These are phyloP conservation scores for Aradus depressus DNA, from an alignment of 2,888 invertebrate genomes.

Conservation along the genomic window DNA sequence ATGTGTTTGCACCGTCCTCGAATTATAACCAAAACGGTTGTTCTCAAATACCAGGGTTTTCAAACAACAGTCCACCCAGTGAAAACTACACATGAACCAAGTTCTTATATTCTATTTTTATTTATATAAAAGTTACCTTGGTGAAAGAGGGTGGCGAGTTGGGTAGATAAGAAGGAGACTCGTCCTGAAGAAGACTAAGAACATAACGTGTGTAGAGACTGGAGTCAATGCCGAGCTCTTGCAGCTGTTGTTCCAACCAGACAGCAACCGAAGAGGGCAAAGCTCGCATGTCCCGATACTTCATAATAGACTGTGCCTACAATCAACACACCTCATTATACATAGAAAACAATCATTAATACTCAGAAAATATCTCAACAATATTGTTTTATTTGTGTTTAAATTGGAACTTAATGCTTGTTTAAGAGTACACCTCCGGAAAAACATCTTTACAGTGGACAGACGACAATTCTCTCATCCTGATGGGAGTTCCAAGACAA, in stretches of 20 bases:
- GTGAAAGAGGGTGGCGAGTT: too few relatives aligned
- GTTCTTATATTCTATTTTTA: too few relatives aligned
- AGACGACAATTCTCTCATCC: too few relatives aligned
- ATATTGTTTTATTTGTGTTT: not conserved
- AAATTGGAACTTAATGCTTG: not conserved
- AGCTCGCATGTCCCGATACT: constrained; percentile 49
- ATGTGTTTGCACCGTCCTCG: too few relatives aligned
- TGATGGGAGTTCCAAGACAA: too few relatives aligned
- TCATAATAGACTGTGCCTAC: constrained; percentile 41
- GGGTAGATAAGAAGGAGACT: constrained; percentile 22
- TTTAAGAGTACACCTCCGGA: not conserved
- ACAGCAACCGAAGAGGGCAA: constrained; percentile 56
- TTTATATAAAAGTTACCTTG: too few relatives aligned
- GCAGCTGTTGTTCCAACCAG: constrained; percentile 65
- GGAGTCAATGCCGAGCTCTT: constrained; percentile 62
- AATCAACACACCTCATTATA: constrained; percentile 15
- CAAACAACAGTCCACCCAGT: too few relatives aligned
- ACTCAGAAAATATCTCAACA: not conserved
- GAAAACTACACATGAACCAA: too few relatives aligned
- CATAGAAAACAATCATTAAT: too few relatives aligned
- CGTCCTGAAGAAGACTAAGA: constrained; percentile 45
- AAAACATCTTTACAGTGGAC: too few relatives aligned
- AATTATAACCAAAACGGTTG: too few relatives aligned
- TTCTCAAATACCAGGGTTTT: too few relatives aligned
- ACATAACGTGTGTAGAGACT: constrained; percentile 55